Evolutionary conservation across 2,888 invertebrate genomes (phyloP).

Genomic region (Rhagonycha fulva): DNA sequence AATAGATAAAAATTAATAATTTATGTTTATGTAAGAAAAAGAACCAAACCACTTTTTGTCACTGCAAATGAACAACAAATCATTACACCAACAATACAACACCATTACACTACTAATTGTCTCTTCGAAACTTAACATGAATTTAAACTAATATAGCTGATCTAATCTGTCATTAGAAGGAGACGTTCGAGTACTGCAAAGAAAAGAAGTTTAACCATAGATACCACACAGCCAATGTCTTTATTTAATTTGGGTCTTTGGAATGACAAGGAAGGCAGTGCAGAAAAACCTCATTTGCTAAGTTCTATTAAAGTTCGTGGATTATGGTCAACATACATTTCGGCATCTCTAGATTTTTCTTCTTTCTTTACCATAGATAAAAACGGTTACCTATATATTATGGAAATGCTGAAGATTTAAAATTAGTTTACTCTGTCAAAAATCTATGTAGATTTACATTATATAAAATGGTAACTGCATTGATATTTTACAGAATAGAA

Average conservation of each 20-base stretch:
- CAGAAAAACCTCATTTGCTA: constrained; percentile 46
- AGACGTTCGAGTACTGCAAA: constrained; percentile 33
- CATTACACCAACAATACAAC: too few species aligned
- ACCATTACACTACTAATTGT: too few species aligned
- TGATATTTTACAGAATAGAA: neutral
- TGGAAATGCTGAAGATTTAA: constrained; percentile 53
- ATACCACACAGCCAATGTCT: constrained; percentile 5
- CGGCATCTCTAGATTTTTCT: constrained; percentile 55
- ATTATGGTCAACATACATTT: constrained; percentile 46
- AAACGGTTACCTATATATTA: constrained; percentile 63
- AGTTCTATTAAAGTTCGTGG: constrained; percentile 52
- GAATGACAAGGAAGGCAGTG: constrained; percentile 38
- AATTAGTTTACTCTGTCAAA: neutral
- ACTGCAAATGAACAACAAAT: too few species aligned
- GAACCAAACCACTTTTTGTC: too few species aligned
- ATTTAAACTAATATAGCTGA: neutral
- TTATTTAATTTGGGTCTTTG: constrained; percentile 30
- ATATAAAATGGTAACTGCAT: neutral
- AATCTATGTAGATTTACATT: neutral
- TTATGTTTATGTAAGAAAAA: too few species aligned
- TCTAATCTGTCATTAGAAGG: constrained; percentile 1
- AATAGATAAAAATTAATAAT: too few species aligned
- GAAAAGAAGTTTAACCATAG: constrained; percentile 17
- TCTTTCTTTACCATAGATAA: constrained; percentile 66
- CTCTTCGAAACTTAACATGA: neutral